Base-by-base conservation (phyloP, 2,797 vertebrate genomes). In the Helicolenus hilgendorfi region DNA sequence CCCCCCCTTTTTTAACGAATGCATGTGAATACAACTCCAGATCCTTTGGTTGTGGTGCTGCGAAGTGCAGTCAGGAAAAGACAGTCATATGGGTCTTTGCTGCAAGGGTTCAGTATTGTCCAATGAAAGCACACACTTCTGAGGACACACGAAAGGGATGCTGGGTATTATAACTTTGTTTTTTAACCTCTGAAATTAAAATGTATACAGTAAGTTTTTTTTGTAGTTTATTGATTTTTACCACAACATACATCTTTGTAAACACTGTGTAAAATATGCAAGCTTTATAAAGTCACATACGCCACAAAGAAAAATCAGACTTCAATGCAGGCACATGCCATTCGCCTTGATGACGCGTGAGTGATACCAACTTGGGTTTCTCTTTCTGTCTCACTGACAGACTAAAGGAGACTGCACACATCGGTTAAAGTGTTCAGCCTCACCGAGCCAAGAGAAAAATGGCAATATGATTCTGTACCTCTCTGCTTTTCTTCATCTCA, bases 211-310 rank as follows among this genome's bases (percentile, higher is more conserved):
- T 92, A 86, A 82, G 45, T 81, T 86, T 78, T 92, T 96, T 92
- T 91, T 93, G 90, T 89, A 88, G 86, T 96, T 96, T 96, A 94
- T 94, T 85, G 74, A 94, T 92, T 93, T 93, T 94, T 93, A 95
- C 94, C 95, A 97, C 96, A 94, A 95, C 96, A 80, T 94, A 96
- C 91, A 94, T 92, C 93, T 97, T 92, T 97, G 96, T 96, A 97
- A 97, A 97, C 97, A 97, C 95, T 75, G 95, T 95, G 95, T 96
- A 96, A 96, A 97, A 96, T 96, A 97, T 94, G 95, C 95, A 97
- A 96, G 96, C 95, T 96, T 96, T 94, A 97, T 92, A 97, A 96
- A 96, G 92, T 96, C 95, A 97, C 94, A 86, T 92, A 93, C 92
- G 81, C 85, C 96, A 97, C 94, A 95, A 95, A 96, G 90, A 96